These are phyloP conservation scores for Sphaerophoria taeniata DNA, from an alignment of 2,888 invertebrate species.

Conservation along the genomic window DNA sequence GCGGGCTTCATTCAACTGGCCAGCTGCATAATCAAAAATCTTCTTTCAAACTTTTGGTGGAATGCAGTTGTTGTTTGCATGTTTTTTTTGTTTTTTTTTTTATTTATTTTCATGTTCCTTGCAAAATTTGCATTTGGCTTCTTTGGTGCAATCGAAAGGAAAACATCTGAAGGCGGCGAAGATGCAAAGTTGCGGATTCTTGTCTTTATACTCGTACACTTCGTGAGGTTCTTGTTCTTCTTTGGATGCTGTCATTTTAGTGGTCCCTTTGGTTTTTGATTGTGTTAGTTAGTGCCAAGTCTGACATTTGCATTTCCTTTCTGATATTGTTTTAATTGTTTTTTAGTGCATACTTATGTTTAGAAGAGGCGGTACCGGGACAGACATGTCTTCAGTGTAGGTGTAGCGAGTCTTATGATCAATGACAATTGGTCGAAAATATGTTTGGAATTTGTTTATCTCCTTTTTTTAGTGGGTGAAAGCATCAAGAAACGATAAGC, in stretches of 20 bases:
- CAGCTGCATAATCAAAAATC: constrained; percentile 71
- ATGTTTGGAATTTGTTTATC: constrained; percentile 63
- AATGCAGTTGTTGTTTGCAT: constrained; percentile 50
- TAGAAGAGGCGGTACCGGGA: constrained; percentile 41
- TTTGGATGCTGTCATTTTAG: neutral
- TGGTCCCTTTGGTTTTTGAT: constrained; percentile 45
- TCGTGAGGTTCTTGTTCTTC: neutral
- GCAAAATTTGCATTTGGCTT: constrained; percentile 42
- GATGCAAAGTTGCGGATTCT: constrained; percentile 66
- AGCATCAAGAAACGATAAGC: constrained; percentile 69
- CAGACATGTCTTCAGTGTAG: neutral
- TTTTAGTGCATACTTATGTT: neutral
- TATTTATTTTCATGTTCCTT: constrained; percentile 16
- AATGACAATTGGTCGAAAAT: constrained; percentile 67
- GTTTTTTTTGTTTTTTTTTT: constrained; percentile 28
- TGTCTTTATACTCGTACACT: neutral
- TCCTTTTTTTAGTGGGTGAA: constrained; percentile 49
- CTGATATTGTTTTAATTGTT: constrained; percentile 8
- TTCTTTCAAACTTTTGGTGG: constrained; percentile 43
- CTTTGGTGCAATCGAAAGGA: constrained; percentile 49
- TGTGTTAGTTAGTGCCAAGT: constrained; percentile 40
- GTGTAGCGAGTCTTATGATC: constrained; percentile 60
- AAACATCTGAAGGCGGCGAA: constrained; percentile 69
- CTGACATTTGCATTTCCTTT: constrained; percentile 59
- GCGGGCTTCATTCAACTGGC: constrained; percentile 45